phyloP scores from a whole-genome alignment of 2,113 vertebrate genomes.

The Mastomys coucha region DNA sequence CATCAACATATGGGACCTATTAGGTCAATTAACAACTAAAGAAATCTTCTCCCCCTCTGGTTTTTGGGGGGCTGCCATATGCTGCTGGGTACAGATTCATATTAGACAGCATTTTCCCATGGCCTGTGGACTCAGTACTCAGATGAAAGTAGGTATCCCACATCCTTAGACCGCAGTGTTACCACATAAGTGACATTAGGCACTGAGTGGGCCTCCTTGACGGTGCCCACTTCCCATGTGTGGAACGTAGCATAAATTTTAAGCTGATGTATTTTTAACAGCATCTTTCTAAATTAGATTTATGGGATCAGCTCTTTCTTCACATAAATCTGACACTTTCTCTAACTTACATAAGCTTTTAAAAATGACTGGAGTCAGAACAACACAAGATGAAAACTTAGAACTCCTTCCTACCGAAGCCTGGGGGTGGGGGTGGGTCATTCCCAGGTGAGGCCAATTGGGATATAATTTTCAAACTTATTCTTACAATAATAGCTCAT shows the following conservation, averaged over 20 bases:
- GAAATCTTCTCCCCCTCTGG: not conserved
- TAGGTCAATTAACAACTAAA: not conserved
- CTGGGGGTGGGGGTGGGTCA: not conserved
- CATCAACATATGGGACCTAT: not conserved
- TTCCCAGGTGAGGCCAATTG: not conserved
- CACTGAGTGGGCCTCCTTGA: not conserved
- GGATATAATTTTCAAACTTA: not conserved
- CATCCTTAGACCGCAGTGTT: fast-evolving
- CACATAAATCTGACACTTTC: not conserved
- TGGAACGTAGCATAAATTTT: too few species aligned
- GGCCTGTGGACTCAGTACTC: not conserved
- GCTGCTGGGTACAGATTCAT: not conserved
- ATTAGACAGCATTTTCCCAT: not conserved
- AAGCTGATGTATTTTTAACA: not conserved
- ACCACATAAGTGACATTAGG: not conserved
- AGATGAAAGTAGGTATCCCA: not conserved
- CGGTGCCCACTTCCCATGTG: not conserved
- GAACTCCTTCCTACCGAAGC: not conserved
- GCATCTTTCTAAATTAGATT: not conserved
- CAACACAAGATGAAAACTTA: not conserved
- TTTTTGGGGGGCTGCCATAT: not conserved
- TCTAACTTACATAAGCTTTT: not conserved
- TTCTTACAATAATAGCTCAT: not conserved
- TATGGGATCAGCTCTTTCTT: not conserved
- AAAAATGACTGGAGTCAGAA: not conserved